Base-by-base conservation (phyloP, 2,888 invertebrate species). In the Macrosiphum euphorbiae region DNA sequence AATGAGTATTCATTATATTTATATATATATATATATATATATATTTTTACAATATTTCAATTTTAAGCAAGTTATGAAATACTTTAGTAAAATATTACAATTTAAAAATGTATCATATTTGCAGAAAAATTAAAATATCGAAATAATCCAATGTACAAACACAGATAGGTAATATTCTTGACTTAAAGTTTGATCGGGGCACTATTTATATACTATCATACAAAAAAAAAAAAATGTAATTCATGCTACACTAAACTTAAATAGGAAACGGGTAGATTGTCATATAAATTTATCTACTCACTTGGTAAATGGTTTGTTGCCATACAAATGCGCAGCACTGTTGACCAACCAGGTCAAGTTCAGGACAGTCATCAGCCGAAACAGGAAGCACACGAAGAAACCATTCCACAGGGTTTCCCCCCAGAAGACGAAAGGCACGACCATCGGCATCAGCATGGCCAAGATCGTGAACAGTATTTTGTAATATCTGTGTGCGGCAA, bases 291-390 rank as follows among this genome's bases (percentile, higher is more conserved):
- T 35, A 52, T 41, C 84, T 84, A 94, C 96, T 96, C 96, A 97
- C 97, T 96, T 96, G 95, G 98, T 98, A 95, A 97, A 98, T 0
- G 98, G 98, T 95, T 97, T 97, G 92, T 96, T 97, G 26, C 98
- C 98, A 96, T 97, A 98, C 94, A 97, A 96, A 96, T 98, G 98
- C 3, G 98, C 98, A 0, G 97, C 97, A 95, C 98, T 98, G 95
- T 98, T 98, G 10, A 98, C 98, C 10, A 97, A 96, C 98, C 98
- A 98, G 0, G 98, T 98, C 4, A 97, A 96, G 95, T 98, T 97
- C n/a, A 98, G 96, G 35, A 96, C 96, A 2, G 96, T 55, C 3
- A 97, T 95, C 95, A 97, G 97, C 35, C 98, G 96, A 47, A 96
- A 95, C 94, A 97, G 96, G 95, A 97, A 97, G 89, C 96, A 96